A percentile compares a stretch with the other conserved stretches of the same genome.
phyloP scores from a whole-genome alignment of 2,113 vertebrate genomes.

The Caranx melampygus region DNA sequence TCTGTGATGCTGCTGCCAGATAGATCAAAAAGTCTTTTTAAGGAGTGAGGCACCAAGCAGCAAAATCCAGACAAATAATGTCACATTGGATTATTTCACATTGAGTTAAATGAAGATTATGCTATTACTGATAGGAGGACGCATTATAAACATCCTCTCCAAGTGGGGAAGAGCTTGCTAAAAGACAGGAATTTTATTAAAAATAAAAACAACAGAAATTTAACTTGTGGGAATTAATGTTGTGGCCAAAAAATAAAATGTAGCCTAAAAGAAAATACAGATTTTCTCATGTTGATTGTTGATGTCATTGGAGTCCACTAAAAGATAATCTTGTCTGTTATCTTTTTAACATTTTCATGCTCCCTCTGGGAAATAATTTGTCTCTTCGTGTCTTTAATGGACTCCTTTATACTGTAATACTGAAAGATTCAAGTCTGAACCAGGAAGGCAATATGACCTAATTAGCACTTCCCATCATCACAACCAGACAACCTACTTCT shows the following conservation, averaged over 20 bases:
- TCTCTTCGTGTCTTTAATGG: not conserved
- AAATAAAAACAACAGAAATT: slow-evolving; percentile 7
- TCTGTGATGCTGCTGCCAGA: slow-evolving; percentile 18
- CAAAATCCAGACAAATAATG: not conserved
- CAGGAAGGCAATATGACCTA: not conserved
- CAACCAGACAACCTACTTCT: slow-evolving; percentile 14
- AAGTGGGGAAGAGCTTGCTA: not conserved
- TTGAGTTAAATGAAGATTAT: not conserved
- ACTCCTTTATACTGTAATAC: not conserved
- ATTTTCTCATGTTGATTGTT: slow-evolving; percentile 6
- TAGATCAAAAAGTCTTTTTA: slow-evolving; percentile 54
- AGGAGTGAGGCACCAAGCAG: not conserved
- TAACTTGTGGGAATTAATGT: not conserved
- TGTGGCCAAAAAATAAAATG: not conserved
- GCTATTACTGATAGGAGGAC: not conserved
- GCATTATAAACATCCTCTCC: not conserved
- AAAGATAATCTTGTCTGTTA: not conserved
- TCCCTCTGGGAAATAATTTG: not conserved
- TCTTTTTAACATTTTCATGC: slow-evolving; percentile 5
- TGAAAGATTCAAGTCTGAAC: not conserved
- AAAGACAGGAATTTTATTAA: not conserved
- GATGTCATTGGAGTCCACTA: not conserved
- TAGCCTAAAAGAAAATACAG: not conserved
- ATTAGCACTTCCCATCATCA: not conserved
- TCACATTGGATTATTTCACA: slow-evolving; percentile 1